phyloP scores from a whole-genome alignment of 2,888 invertebrate genomes.

The Neoitamus cyanurus region DNA sequence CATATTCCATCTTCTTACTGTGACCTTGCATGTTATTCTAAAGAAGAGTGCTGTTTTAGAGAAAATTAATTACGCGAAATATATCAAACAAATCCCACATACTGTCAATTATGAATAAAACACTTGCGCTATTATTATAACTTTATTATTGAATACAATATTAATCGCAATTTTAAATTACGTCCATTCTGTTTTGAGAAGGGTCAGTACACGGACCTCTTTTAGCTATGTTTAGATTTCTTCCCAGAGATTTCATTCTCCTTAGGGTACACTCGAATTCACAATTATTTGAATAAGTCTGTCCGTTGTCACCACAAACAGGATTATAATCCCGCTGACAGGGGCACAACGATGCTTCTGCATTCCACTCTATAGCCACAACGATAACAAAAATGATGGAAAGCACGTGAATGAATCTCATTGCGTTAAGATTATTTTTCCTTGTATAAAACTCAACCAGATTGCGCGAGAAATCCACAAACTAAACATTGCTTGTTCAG shows the following conservation, averaged over 20 bases:
- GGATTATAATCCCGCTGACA: conserved; percentile 7
- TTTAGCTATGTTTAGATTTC: not conserved
- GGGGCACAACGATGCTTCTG: not conserved
- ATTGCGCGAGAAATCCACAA: not conserved
- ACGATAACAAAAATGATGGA: not conserved
- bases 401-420: not conserved
- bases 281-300: conserved; percentile 9
- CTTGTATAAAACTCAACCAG: not conserved
- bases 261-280: conserved; percentile 3
- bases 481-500: not conserved
- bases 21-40: not conserved
- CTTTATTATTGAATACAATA: not conserved
- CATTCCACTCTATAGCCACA: not conserved
- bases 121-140: not conserved
- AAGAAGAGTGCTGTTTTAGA: not conserved
- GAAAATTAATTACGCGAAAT: too few relatives aligned
- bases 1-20: not conserved
- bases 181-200: not conserved
- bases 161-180: not conserved
- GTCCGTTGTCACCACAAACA: conserved; percentile 8
- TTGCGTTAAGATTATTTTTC: not conserved
- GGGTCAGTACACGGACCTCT: not conserved
- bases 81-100: not conserved
- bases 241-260: not conserved
- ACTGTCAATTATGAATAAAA: not conserved